Evolutionary conservation across 2,797 vertebrate species (phyloP).

Genomic region (Oreochromis grahami): DNA sequence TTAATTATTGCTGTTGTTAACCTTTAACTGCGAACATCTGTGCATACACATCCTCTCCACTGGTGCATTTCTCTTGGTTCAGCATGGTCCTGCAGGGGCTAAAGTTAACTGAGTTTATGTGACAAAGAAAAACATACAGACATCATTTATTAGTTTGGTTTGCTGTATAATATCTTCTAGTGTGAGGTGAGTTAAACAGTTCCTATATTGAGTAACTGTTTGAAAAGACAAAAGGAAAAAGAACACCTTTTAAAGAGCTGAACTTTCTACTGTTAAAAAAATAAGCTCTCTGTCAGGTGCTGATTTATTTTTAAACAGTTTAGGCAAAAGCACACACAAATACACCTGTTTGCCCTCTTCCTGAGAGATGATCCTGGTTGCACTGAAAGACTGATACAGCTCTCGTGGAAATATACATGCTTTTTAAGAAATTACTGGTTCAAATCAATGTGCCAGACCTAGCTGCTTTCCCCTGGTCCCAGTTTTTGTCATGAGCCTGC

Average conservation of each 20-base stretch:
- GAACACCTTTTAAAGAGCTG: neutral
- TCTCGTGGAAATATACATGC: neutral
- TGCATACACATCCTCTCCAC: neutral
- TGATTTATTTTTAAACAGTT: neutral
- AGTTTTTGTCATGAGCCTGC: neutral
- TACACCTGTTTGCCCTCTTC: neutral
- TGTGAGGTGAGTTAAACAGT: neutral
- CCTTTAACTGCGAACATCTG: neutral
- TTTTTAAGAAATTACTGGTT: neutral
- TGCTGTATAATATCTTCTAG: neutral
- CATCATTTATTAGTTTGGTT: neutral
- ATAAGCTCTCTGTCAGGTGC: neutral
- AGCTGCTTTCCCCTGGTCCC: accelerated
- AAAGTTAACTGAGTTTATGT: neutral
- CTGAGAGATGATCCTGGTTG: neutral
- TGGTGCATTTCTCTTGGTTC: neutral
- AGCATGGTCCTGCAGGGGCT: neutral
- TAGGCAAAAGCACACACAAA: neutral
- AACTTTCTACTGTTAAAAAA: neutral
- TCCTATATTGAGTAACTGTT: neutral
- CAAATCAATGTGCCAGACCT: neutral
- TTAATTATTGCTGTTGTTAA: neutral
- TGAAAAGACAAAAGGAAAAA: neutral
- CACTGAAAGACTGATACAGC: neutral
- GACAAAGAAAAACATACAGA: neutral